Evolutionary conservation across 2,113 vertebrate species (phyloP), one percentile per base, ranked within the genome.

Genomic region (Pipra filicauda): DNA sequence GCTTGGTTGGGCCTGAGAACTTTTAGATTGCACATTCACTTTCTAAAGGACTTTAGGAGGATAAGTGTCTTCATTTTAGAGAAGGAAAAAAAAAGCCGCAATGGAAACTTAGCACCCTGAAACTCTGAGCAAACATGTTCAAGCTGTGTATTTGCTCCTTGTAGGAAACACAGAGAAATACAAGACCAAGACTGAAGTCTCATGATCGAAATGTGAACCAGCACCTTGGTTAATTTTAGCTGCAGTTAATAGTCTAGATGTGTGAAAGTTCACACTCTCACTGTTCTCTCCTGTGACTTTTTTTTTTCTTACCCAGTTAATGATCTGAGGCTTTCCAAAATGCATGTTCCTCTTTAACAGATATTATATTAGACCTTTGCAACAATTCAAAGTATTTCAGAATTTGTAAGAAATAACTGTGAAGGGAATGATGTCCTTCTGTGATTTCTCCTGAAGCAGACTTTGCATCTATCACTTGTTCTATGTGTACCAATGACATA

Each of bases 221-320:
- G 70, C 92, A 91, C 70, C 61, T 79, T 22, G 37, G 78, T 57
- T 94, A 94, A 93, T 93, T 96, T 93, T 94, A 94, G 78, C 90
- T 90, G 30, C 31, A 61, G 74, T 82, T 94, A 96, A 87, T 81
- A 94, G 88, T 16, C 52, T 82, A 46, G 82, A 96, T 35, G 48
- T 78, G 70, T 88, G 88, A 74, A 97, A 89, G 87, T 89, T 95
- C 78, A 84, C 87, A 93, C 70, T 91, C 77, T 80, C 55, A 30
- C 61, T 75, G 69, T 37, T 93, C 73, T 59, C 87, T 64, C 65
- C 48, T 78, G 48, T 64, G 33, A 78, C 51, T n/a, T 86, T 90
- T 82, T 82, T 81, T 81, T 89, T 72, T 75, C 81, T 78, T 49
- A 91, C 9, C 37, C 73, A 91, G 66, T 64, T 93, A 94, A 88